Base-by-base conservation (phyloP, 2,113 vertebrate species). In the Pycnonotus jocosus region DNA sequence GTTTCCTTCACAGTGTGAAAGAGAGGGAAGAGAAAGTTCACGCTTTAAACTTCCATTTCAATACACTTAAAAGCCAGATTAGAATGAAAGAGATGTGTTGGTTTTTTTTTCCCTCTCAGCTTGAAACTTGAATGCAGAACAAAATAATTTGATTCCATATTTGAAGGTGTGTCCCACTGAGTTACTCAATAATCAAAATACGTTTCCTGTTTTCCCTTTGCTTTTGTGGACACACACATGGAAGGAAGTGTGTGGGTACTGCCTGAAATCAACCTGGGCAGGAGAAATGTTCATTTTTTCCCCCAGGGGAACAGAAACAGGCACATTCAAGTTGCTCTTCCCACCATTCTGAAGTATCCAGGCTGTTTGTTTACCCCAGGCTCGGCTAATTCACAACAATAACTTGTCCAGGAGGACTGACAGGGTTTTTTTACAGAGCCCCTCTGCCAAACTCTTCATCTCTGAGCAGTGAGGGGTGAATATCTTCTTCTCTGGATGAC, bases 61-160 rank as follows among this genome's bases (percentile, higher is more conserved):
- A 9, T 58, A 7, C 48, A 22, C 42, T 73, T 86, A 88, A 82
- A 94, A 93, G 30, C 3, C 30, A 78, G 35, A 78, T 91, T 58
- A 71, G 12, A 77, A 66, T 0, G 20, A 69, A 83, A 53, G 8
- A 54, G 23, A 28, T 50, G 35, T 7, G n/a, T n/a, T n/a, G 15
- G 16, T 35, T 28, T 54, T 2, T 28, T 56, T 95, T 38, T 20
- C 5, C 5, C 61, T 84, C 90, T 38, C 83, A 81, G 92, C 69
- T 91, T 78, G 81, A 94, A 92, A 64, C 23, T 20, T 47, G 56
- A 74, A 58, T 64, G 65, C 83, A 84, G 76, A 86, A 62, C 45
- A 76, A 93, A 93, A 81, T 57, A 48, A 94, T 85, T 76, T 19
- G 7, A 30, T 92, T 86, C 53, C 28, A 4, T 60, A 74, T 60